phyloP scores from a whole-genome alignment of 2,888 invertebrate species.

The Cosmopolites sordidus region DNA sequence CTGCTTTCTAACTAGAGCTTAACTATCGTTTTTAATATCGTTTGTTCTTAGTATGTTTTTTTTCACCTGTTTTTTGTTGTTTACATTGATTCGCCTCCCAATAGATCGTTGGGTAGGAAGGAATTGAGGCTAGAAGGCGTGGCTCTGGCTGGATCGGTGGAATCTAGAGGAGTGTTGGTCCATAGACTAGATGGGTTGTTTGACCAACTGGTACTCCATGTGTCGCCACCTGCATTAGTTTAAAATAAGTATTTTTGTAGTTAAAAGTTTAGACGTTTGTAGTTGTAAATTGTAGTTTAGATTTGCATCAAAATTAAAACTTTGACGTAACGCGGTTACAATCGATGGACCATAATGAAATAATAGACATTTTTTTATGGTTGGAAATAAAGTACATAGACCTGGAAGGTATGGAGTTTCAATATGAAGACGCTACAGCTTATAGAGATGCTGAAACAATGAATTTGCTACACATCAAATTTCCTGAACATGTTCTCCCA shows the following conservation, averaged over 20 bases:
- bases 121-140: slow-evolving; percentile 83
- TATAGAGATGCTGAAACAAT: too few species aligned
- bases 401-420: too few species aligned
- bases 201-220: slow-evolving; percentile 57
- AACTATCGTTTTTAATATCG: slow-evolving; percentile 8
- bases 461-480: too few species aligned
- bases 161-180: slow-evolving; percentile 59
- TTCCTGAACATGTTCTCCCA: too few species aligned
- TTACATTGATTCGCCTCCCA: slow-evolving; percentile 84
- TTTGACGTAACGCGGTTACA: too few species aligned
- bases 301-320: too few species aligned
- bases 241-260: background rate
- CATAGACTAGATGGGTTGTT: slow-evolving; percentile 56
- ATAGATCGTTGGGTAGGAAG: slow-evolving; percentile 81
- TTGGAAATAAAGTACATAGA: too few species aligned
- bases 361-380: too few species aligned
- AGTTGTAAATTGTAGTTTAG: too few species aligned
- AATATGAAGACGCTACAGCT: too few species aligned
- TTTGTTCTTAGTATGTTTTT: slow-evolving; percentile 23
- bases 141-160: slow-evolving; percentile 70
- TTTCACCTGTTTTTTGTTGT: slow-evolving; percentile 10
- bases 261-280: too few species aligned
- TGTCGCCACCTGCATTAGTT: slow-evolving; percentile 50
- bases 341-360: too few species aligned
- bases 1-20: background rate